Percentiles rank a stretch among this genome's conserved stretches.
phyloP scores from a whole-genome alignment of 1,140 invertebrate genomes.

The Pseudobourletiella spinata region DNA sequence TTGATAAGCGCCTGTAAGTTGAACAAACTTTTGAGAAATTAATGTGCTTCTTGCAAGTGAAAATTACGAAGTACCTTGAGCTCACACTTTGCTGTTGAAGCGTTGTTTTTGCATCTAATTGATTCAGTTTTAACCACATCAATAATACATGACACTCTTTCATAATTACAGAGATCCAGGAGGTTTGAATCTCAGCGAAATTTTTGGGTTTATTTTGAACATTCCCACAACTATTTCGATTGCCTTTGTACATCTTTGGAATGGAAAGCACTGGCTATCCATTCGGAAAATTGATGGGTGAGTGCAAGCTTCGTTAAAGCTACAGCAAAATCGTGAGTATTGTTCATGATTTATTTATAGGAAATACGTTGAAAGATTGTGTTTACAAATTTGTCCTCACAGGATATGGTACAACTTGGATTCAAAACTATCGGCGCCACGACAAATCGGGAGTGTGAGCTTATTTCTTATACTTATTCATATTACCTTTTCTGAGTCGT shows the following conservation, averaged over 20 bases:
- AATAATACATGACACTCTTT: background rate
- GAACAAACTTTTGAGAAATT: background rate
- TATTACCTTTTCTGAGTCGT: no score
- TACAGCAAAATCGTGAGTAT: no score
- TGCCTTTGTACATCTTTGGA: background rate
- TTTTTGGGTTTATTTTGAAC: constrained; percentile 7
- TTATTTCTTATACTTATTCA: no score
- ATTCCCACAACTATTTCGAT: background rate
- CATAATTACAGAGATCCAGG: background rate
- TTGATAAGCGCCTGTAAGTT: constrained; percentile 4
- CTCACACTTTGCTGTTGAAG: background rate
- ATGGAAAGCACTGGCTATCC: background rate
- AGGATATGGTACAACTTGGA: constrained; percentile 2
- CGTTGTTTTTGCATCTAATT: background rate
- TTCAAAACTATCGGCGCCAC: background rate
- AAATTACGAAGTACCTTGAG: background rate
- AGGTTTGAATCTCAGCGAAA: background rate
- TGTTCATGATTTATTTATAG: no score
- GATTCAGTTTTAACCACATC: background rate
- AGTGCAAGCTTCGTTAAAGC: background rate
- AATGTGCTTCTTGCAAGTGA: background rate
- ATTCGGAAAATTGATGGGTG: constrained; percentile 3
- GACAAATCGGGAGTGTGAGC: no score
- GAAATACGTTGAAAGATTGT: no score
- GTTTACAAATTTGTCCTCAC: background rate